Evolutionary conservation across 2,797 vertebrate genomes (phyloP).

Genomic region (Dendrocincla fuliginosa): DNA sequence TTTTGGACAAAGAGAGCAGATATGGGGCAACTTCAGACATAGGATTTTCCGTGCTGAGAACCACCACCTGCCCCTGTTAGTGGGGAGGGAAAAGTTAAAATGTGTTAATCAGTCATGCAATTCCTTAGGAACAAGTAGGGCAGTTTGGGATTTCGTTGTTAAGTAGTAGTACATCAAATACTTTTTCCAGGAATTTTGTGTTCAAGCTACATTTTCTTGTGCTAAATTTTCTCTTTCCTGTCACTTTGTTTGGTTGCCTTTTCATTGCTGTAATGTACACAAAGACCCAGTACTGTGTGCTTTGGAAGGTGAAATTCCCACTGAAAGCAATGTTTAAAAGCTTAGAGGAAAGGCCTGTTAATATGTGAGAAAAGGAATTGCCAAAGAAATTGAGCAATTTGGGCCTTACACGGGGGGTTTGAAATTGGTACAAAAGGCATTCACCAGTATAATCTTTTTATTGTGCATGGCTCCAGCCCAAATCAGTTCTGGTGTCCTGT

Average conservation of each 20-base stretch:
- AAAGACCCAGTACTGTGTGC: fast-evolving
- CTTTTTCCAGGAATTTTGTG: neutral
- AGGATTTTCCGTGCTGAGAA: neutral
- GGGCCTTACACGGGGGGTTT: neutral
- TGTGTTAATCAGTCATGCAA: neutral
- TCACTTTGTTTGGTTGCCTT: neutral
- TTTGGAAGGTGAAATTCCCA: neutral
- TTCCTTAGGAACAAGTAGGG: neutral
- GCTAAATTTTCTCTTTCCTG: neutral
- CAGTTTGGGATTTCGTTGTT: neutral
- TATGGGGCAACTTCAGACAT: too few relatives aligned
- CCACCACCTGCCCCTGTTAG: neutral
- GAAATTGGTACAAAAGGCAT: neutral
- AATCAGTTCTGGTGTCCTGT: neutral
- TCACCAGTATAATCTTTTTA: neutral
- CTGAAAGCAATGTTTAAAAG: neutral
- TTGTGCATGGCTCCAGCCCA: neutral
- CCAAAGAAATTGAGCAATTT: neutral
- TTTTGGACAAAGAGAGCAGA: neutral
- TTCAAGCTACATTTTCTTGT: neutral
- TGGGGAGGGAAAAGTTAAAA: neutral
- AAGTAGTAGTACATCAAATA: neutral
- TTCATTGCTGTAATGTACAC: fast-evolving
- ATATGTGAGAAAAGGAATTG: neutral
- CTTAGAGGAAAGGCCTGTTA: neutral